Evolutionary conservation across 2,888 invertebrate genomes (phyloP).

Genomic region (Hydrotaea cyrtoneurina): DNA sequence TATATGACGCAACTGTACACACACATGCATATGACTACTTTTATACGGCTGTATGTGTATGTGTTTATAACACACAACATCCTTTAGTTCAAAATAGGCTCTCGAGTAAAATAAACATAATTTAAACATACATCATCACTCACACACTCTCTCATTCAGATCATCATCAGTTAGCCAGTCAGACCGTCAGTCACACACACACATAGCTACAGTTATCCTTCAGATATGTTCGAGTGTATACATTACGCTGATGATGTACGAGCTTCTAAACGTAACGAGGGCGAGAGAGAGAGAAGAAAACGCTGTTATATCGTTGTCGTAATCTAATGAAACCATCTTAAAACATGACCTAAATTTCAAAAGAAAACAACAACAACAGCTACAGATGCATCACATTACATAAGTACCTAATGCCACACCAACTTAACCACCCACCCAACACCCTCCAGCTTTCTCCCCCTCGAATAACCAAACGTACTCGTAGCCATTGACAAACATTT

Average conservation of each 20-base stretch:
- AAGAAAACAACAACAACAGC: conserved; percentile 9
- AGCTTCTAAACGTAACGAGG: no score
- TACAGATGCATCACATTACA: not conserved
- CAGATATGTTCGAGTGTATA: not conserved
- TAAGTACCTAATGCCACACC: no score
- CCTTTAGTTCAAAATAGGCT: conserved; percentile 49
- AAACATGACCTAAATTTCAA: conserved; percentile 68
- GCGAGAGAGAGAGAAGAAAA: not conserved
- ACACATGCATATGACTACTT: not conserved
- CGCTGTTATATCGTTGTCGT: conserved; percentile 30
- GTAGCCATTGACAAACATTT: conserved; percentile 31
- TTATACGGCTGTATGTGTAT: not conserved
- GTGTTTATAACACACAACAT: not conserved
- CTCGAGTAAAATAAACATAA: conserved; percentile 64
- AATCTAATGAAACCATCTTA: conserved; percentile 70
- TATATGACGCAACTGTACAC: not conserved
- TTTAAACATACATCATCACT: conserved; percentile 48
- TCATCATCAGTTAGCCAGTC: conserved; percentile 48
- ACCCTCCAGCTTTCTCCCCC: not conserved
- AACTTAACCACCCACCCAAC: no score
- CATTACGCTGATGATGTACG: conserved; percentile 5
- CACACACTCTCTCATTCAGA: conserved; percentile 49
- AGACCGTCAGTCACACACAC: not conserved
- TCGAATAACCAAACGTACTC: no score
- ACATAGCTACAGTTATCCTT: conserved; percentile 6